Evolutionary conservation across 30 jellyfish, hydroid and myxozoan species (phyloP).

Genomic region (Cassiopea xamachana): DNA sequence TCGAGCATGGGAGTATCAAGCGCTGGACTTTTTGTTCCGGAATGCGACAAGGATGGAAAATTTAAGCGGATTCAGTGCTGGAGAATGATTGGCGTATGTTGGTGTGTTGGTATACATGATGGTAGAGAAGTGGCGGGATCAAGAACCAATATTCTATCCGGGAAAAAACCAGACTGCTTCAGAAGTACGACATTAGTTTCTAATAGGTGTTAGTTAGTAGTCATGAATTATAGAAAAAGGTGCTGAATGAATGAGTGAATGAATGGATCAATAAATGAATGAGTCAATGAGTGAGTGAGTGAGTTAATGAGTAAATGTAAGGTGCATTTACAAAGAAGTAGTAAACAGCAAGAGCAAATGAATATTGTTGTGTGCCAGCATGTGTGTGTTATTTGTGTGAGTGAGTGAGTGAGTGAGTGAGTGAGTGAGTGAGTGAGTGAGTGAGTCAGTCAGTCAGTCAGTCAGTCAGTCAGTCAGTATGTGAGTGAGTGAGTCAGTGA

Average conservation of each 20-base stretch:
- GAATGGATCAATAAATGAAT: not conserved
- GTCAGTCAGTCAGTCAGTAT: too few species aligned
- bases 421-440: too few species aligned
- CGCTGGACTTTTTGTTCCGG: slow-evolving; percentile 54
- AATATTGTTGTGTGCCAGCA: too few species aligned
- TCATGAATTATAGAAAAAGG: too few species aligned
- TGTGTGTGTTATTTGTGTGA: too few species aligned
- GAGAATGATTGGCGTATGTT: slow-evolving; percentile 74
- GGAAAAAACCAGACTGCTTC: slow-evolving; percentile 75
- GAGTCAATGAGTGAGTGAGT: not conserved
- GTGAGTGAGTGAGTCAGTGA: too few species aligned
- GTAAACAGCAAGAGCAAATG: too few species aligned
- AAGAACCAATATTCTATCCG: slow-evolving; percentile 47
- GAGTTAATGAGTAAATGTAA: not conserved
- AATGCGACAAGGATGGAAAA: slow-evolving; percentile 78
- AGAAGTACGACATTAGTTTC: slow-evolving; percentile 28
- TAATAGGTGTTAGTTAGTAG: not conserved
- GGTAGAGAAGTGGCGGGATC: slow-evolving; percentile 86
- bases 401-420: too few species aligned
- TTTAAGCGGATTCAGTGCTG: slow-evolving; percentile 80
- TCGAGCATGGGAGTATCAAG: not conserved
- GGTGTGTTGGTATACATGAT: slow-evolving; percentile 90
- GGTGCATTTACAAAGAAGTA: too few species aligned
- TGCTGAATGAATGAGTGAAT: not conserved
- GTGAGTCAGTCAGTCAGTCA: too few species aligned